phyloP scores from a whole-genome alignment of 2,888 invertebrate species.

The Platypus cylindrus region DNA sequence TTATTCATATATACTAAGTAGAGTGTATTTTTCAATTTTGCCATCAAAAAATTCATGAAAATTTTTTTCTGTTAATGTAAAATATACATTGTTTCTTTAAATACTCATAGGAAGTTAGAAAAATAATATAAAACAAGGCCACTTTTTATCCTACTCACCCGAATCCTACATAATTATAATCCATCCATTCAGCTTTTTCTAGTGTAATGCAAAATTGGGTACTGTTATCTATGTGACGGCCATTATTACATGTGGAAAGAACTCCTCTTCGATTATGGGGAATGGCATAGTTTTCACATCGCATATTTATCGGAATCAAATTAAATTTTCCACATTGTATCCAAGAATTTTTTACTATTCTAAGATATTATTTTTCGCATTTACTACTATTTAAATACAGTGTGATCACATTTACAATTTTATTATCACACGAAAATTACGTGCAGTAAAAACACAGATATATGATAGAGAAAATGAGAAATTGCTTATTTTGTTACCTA shows the following conservation, averaged over 20 bases:
- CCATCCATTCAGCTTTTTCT: constrained; percentile 58
- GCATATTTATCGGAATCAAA: constrained; percentile 33
- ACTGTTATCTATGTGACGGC: constrained; percentile 49
- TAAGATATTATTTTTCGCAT: too few species aligned
- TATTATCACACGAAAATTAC: background rate
- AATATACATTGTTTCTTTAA: too few species aligned
- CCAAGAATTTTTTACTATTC: constrained; percentile 57
- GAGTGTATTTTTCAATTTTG: background rate
- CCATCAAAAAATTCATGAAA: background rate
- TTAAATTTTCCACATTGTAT: constrained; percentile 52
- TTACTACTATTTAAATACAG: too few species aligned
- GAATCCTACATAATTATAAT: constrained; percentile 57
- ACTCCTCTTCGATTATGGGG: constrained; percentile 54
- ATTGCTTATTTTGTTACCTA: constrained; percentile 28
- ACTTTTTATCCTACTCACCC: constrained; percentile 42
- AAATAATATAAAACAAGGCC: too few species aligned
- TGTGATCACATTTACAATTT: too few species aligned
- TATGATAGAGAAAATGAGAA: too few species aligned
- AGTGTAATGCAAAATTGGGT: constrained; percentile 58
- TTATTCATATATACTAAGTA: background rate
- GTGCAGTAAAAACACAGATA: too few species aligned
- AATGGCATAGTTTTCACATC: constrained; percentile 56
- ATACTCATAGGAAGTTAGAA: too few species aligned
- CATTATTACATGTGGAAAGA: constrained; percentile 59
- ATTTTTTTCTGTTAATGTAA: too few species aligned